A percentile compares a stretch with the other conserved stretches of the same genome.
Evolutionary conservation across 2,888 invertebrate genomes (phyloP).

Genomic region (Baronia brevicornis): DNA sequence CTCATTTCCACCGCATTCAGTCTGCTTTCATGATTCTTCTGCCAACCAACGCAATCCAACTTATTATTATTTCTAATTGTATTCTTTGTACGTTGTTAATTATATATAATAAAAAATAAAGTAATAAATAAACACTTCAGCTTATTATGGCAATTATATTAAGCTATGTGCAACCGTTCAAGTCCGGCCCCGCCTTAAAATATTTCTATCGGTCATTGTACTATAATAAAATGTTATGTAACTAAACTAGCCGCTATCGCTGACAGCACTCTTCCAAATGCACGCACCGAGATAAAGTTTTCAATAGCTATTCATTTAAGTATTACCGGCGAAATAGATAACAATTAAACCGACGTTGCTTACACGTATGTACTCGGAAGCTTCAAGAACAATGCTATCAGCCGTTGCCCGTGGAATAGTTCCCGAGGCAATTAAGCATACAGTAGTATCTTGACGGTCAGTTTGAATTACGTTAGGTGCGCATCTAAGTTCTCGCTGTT

Average conservation of each 20-base stretch:
- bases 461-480: too few relatives aligned
- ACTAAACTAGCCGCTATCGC: slow-evolving; percentile 24
- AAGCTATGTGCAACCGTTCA: slow-evolving; percentile 13
- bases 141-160: slow-evolving; percentile 1
- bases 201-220: slow-evolving; percentile 47
- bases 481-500: too few relatives aligned
- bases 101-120: too few relatives aligned
- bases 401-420: slow-evolving; percentile 25
- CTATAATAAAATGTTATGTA: slow-evolving; percentile 33
- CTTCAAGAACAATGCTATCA: slow-evolving; percentile 34
- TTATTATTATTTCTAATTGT: too few relatives aligned
- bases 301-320: slow-evolving; percentile 37
- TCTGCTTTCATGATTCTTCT: too few relatives aligned
- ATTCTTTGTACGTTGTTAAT: too few relatives aligned
- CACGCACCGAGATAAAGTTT: slow-evolving; percentile 34
- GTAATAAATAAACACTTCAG: slow-evolving; percentile 3
- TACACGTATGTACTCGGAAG: slow-evolving; percentile 18
- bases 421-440: too few relatives aligned
- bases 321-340: slow-evolving; percentile 29
- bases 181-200: slow-evolving; percentile 22
- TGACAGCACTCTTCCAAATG: slow-evolving; percentile 23
- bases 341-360: slow-evolving; percentile 21
- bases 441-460: too few relatives aligned
- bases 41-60: too few relatives aligned
- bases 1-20: too few relatives aligned